Percentiles rank a stretch among this genome's conserved stretches.
These are phyloP conservation scores for Ganaspis brasiliensis DNA, from an alignment of 2,888 invertebrate species.

Conservation along the genomic window DNA sequence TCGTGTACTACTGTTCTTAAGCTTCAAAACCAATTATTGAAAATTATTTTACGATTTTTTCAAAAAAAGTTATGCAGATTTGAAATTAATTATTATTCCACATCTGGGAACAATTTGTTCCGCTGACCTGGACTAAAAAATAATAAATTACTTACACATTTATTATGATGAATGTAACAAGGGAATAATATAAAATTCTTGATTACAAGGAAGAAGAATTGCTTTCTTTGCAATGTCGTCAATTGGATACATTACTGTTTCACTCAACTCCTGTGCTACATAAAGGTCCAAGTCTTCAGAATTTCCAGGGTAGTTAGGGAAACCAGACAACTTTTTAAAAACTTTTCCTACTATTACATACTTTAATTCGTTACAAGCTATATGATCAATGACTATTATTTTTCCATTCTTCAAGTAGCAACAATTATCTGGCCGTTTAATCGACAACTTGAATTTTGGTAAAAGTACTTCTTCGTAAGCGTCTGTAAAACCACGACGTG, in stretches of 20 bases:
- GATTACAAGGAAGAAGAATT: not conserved
- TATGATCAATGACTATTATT: not conserved
- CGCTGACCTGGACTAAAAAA: too few species aligned
- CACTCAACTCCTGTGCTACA: not conserved
- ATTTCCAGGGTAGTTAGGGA: slow-evolving; percentile 8
- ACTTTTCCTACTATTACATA: not conserved
- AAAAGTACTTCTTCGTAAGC: not conserved
- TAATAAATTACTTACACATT: too few species aligned
- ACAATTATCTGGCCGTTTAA: slow-evolving; percentile 1
- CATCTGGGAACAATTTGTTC: too few species aligned
- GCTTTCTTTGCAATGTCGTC: not conserved
- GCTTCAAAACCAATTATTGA: too few species aligned
- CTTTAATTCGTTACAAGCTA: not conserved
- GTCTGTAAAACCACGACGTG: not conserved
- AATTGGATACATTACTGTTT: not conserved
- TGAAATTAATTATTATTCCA: too few species aligned
- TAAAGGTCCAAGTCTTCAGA: not conserved
- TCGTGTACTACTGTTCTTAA: too few species aligned
- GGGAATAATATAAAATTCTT: not conserved
- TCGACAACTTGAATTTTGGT: not conserved
- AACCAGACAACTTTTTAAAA: not conserved
- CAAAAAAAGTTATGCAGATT: too few species aligned
- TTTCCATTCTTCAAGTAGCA: not conserved
- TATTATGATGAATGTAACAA: too few species aligned
- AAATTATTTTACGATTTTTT: too few species aligned